Evolutionary conservation across 2,113 vertebrate genomes (phyloP), one percentile per base, ranked within the genome.

Genomic region (Porphyrio hochstetteri): DNA sequence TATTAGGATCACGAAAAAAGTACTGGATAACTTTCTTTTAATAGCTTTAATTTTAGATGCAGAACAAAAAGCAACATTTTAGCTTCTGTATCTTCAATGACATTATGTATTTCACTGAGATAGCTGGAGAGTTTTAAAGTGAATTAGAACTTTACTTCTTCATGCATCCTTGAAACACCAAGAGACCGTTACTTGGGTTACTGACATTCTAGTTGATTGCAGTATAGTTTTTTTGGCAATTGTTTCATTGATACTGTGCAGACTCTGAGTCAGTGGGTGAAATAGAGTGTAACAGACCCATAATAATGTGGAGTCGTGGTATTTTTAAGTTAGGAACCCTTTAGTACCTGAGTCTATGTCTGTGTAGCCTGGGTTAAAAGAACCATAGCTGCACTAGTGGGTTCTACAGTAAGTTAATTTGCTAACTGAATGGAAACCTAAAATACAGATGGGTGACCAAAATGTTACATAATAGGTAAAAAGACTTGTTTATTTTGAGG

Each of bases 381-480:
- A 46, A 36, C 16, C 56, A 61, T 42, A 69, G 44, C 65, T 81
- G 61, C 33, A 29, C 25, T 77, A 35, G 23, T 15, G 44, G 76
- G 40, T 38, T 59, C n/a, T 75, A 9, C 23, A 42, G 48, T 68
- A 87, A 35, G 56, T 93, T 75, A 92, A 78, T 94, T 74, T 90
- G 90, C 48, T 75, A 53, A 52, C 46, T 90, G 85, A 89, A 35
- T 90, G 74, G 92, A 94, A 88, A 77, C 75, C n/a, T 60, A 6
- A 93, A 90, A 76, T 56, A 46, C 75, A 77, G 68, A 67, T 56
- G 83, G 56, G 61, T 74, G 84, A 82, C 75, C 72, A 52, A 81
- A 67, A 83, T 33, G 44, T 95, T 93, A 56, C 63, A 48, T 94
- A 94, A 95, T 75, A 64, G 42, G 28, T 33, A 77, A 83, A 44